A percentile compares a stretch with the other conserved stretches of the same genome.
Conservation (phyloP, 2,888 invertebrate genomes). For the Prenolepis imparis region DNA sequence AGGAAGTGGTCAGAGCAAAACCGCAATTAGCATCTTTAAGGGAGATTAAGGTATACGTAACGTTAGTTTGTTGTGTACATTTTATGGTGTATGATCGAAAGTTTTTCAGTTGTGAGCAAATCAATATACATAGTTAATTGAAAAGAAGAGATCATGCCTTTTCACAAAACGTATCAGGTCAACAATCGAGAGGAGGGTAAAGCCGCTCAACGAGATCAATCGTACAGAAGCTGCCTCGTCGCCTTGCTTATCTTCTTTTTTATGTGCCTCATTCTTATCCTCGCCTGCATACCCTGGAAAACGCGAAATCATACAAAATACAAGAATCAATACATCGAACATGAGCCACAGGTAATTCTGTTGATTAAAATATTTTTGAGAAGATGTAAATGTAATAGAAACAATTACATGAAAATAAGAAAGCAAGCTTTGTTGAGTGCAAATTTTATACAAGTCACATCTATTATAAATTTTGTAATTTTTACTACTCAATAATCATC, state of each 20-base stretch:
- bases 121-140: conserved; percentile 8
- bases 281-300: conserved; percentile 68
- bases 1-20: conserved; percentile 76
- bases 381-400: background rate
- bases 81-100: background rate
- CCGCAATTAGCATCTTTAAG: conserved; percentile 69
- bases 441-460: conserved; percentile 2
- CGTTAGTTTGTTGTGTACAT: background rate
- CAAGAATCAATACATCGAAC: background rate
- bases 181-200: conserved; percentile 61
- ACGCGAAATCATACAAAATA: background rate
- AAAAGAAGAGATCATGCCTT: conserved; percentile 65
- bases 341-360: conserved; percentile 30
- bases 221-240: conserved; percentile 74
- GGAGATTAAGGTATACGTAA: background rate
- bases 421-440: background rate
- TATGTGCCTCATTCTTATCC: conserved; percentile 72
- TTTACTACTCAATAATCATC: background rate
- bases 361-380: background rate
- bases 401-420: background rate
- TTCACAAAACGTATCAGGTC: conserved; percentile 71
- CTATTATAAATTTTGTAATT: background rate
- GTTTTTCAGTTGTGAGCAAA: background rate
- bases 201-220: conserved; percentile 72
- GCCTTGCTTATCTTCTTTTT: conserved; percentile 75